Evolutionary conservation across 1,140 invertebrate species (phyloP).

Genomic region (Onthophagus taurus): DNA sequence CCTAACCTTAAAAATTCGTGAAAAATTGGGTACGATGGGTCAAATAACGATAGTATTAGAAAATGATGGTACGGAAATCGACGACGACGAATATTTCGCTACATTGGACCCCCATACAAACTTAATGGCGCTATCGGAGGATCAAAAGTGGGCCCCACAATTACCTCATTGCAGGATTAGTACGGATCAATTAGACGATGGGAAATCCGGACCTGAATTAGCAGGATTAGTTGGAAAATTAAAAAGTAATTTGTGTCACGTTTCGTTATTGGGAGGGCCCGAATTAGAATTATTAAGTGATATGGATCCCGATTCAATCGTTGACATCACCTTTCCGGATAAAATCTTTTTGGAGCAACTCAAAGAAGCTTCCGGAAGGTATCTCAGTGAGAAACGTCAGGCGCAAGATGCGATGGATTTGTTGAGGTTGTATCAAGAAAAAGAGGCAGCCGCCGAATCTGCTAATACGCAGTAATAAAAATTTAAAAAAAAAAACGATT

Average conservation of each 20-base stretch:
- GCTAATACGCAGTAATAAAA: slow-evolving; percentile 18
- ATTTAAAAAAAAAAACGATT: slow-evolving; percentile 2
- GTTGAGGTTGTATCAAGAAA: slow-evolving; percentile 42
- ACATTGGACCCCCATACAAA: slow-evolving; percentile 73
- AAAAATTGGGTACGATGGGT: slow-evolving; percentile 47
- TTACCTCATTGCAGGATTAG: slow-evolving; percentile 45
- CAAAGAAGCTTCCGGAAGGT: slow-evolving; percentile 73
- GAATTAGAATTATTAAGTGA: slow-evolving; percentile 72
- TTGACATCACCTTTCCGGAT: slow-evolving; percentile 68
- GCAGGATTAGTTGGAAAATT: slow-evolving; percentile 60
- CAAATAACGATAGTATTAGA: slow-evolving; percentile 53
- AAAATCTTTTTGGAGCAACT: slow-evolving; percentile 70
- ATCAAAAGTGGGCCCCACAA: slow-evolving; percentile 58
- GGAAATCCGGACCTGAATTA: slow-evolving; percentile 41
- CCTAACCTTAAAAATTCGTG: slow-evolving; percentile 56
- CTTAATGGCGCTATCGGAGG: slow-evolving; percentile 65
- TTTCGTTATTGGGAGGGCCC: slow-evolving; percentile 67
- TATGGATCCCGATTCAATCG: slow-evolving; percentile 75
- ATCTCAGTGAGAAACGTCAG: slow-evolving; percentile 67
- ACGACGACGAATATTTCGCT: slow-evolving; percentile 80
- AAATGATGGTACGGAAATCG: slow-evolving; percentile 78
- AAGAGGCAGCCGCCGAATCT: slow-evolving; percentile 32
- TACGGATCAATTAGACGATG: slow-evolving; percentile 59
- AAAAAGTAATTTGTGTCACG: slow-evolving; percentile 68
- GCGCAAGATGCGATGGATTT: slow-evolving; percentile 75